Conservation (phyloP, 2,113 vertebrate genomes). For the Equus quagga region DNA sequence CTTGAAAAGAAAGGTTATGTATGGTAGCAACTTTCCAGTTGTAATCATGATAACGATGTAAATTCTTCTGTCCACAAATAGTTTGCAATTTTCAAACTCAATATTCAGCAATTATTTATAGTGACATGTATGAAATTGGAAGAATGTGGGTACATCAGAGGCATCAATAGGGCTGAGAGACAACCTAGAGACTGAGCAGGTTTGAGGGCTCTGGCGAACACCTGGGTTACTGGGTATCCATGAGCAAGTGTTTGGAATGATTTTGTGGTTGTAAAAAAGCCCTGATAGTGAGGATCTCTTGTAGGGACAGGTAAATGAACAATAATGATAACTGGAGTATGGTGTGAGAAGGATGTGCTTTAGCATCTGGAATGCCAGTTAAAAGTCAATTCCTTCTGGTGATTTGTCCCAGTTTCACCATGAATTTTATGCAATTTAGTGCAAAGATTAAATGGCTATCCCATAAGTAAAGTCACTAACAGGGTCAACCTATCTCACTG, state of each 20-base stretch:
- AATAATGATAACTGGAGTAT: conserved; percentile 29
- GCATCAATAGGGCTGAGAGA: neutral
- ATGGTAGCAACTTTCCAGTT: neutral
- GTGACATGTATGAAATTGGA: conserved; percentile 27
- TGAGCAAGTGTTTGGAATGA: conserved; percentile 49
- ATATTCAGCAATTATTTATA: conserved; percentile 52
- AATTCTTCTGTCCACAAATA: neutral
- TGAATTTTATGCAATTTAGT: conserved; percentile 58
- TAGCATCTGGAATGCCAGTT: conserved; percentile 58
- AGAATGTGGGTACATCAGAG: neutral
- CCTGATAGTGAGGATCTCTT: conserved; percentile 15
- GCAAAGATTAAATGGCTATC: conserved; percentile 49
- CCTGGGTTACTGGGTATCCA: conserved; percentile 32
- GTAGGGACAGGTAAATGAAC: neutral
- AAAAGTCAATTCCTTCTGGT: conserved; percentile 70
- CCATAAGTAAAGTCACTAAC: conserved; percentile 51
- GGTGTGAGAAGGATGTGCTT: neutral
- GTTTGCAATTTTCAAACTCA: neutral
- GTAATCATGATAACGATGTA: neutral
- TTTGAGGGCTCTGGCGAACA: conserved; percentile 55
- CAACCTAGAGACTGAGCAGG: neutral
- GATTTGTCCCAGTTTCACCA: conserved; percentile 62
- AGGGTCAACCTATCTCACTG: conserved; percentile 26
- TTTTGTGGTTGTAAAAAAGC: neutral
- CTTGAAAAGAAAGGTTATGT: conserved; percentile 13